Evolutionary conservation across 2,797 vertebrate genomes (phyloP).

Genomic region (Chanos chanos): DNA sequence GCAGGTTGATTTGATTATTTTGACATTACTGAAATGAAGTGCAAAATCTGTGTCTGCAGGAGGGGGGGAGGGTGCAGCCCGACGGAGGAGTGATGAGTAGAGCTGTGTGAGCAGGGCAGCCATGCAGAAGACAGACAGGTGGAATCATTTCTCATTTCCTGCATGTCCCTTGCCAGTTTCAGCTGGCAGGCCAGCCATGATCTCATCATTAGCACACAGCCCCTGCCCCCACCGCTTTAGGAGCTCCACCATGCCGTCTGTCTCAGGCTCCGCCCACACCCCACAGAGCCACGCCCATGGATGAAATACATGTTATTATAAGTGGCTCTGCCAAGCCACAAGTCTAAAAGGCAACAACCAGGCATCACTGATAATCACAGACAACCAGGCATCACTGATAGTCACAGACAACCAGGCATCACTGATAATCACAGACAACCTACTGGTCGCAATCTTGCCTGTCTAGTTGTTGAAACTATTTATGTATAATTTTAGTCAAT

Average conservation of each 20-base stretch:
- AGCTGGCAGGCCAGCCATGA: constrained; percentile 51
- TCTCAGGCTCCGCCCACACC: too few species aligned
- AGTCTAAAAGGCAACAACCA: neutral
- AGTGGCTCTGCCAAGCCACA: too few species aligned
- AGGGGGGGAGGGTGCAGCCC: constrained; percentile 4
- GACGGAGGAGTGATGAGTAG: constrained; percentile 33
- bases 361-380: too few species aligned
- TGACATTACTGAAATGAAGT: constrained; percentile 62
- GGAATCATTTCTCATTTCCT: constrained; percentile 64
- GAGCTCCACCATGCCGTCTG: too few species aligned
- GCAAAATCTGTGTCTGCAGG: constrained; percentile 38
- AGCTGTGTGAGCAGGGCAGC: constrained; percentile 50
- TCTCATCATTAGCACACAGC: constrained; percentile 44
- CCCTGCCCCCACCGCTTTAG: neutral
- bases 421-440: too few species aligned
- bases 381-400: too few species aligned
- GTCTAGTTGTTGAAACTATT: too few species aligned
- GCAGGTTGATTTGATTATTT: constrained; percentile 68
- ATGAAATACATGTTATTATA: too few species aligned
- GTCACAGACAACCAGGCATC: too few species aligned
- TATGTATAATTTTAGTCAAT: too few species aligned
- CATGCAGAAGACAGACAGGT: constrained; percentile 59
- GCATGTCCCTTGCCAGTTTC: constrained; percentile 56
- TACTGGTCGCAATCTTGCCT: too few species aligned
- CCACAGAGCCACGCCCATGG: too few species aligned